These are phyloP conservation scores for Acheta domesticus DNA, from an alignment of 2,888 invertebrate species.

Conservation along the genomic window DNA sequence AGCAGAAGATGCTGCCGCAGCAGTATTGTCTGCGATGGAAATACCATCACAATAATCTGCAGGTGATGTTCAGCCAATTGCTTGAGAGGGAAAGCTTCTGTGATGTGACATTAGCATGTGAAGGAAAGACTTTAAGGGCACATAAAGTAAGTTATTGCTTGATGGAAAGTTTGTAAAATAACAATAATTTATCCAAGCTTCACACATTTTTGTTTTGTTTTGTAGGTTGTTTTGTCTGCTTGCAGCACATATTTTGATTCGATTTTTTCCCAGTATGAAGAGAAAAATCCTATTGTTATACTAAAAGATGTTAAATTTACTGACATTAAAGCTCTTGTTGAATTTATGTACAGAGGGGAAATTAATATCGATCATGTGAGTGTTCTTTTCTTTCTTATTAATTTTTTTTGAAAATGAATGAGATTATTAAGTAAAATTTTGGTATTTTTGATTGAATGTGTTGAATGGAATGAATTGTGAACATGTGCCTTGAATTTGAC, in stretches of 20 bases:
- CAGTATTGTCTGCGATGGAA: slow-evolving; percentile 92
- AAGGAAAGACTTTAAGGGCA: slow-evolving; percentile 72
- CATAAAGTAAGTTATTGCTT: slow-evolving; percentile 54
- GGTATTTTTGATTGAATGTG: background rate
- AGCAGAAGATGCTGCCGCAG: slow-evolving; percentile 68
- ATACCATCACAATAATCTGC: slow-evolving; percentile 86
- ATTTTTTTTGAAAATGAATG: slow-evolving; percentile 40
- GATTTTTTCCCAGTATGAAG: slow-evolving; percentile 75
- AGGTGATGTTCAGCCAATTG: slow-evolving; percentile 84
- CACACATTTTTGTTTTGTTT: slow-evolving; percentile 25
- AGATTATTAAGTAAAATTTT: slow-evolving; percentile 34
- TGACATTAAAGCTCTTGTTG: slow-evolving; percentile 83
- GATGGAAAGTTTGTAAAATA: background rate
- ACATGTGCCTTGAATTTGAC: background rate
- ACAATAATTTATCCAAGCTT: background rate
- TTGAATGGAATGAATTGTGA: background rate
- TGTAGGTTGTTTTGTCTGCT: slow-evolving; percentile 81
- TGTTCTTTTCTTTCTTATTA: slow-evolving; percentile 42
- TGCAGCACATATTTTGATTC: slow-evolving; percentile 90
- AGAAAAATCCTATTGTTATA: slow-evolving; percentile 76
- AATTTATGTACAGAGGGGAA: slow-evolving; percentile 95
- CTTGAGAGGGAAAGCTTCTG: slow-evolving; percentile 85
- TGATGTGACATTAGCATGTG: slow-evolving; percentile 85
- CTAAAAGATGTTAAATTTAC: slow-evolving; percentile 88
- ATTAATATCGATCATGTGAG: slow-evolving; percentile 91